Evolutionary conservation across 2,797 vertebrate genomes (phyloP).

Genomic region (Gastrophryne carolinensis): DNA sequence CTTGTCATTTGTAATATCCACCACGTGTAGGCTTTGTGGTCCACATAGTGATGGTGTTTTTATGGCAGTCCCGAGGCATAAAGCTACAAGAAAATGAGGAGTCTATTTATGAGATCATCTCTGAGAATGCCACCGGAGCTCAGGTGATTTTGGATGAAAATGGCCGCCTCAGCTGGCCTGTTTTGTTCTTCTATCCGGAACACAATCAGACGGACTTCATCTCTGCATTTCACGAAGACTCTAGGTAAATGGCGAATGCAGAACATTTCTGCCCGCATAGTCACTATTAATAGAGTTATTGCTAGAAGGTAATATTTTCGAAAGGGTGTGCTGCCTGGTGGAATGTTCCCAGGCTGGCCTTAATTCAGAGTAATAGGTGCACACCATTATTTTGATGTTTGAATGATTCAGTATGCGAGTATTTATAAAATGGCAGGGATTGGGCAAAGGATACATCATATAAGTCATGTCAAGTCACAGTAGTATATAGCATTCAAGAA

Average conservation of each 20-base stretch:
- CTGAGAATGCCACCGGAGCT: constrained; percentile 71
- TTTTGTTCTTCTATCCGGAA: constrained; percentile 92
- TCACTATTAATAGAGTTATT: too few relatives aligned
- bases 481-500: too few relatives aligned
- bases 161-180: constrained; percentile 85
- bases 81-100: constrained; percentile 73
- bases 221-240: constrained; percentile 85
- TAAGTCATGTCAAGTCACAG: too few relatives aligned
- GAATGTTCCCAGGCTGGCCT: too few relatives aligned
- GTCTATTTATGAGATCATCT: constrained; percentile 70
- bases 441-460: too few relatives aligned
- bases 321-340: too few relatives aligned
- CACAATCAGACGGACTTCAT: constrained; percentile 90
- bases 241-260: constrained; percentile 68
- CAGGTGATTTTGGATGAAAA: constrained; percentile 79
- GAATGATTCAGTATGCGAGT: too few relatives aligned
- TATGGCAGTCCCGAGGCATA: constrained; percentile 79
- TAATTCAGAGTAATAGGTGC: too few relatives aligned
- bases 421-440: too few relatives aligned
- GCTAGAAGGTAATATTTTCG: too few relatives aligned
- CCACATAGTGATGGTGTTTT: neutral
- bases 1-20: neutral
- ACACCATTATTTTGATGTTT: too few relatives aligned
- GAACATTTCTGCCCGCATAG: neutral
- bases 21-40: neutral